Conservation (phyloP, 2,797 vertebrate genomes). For the Florisuga fusca region DNA sequence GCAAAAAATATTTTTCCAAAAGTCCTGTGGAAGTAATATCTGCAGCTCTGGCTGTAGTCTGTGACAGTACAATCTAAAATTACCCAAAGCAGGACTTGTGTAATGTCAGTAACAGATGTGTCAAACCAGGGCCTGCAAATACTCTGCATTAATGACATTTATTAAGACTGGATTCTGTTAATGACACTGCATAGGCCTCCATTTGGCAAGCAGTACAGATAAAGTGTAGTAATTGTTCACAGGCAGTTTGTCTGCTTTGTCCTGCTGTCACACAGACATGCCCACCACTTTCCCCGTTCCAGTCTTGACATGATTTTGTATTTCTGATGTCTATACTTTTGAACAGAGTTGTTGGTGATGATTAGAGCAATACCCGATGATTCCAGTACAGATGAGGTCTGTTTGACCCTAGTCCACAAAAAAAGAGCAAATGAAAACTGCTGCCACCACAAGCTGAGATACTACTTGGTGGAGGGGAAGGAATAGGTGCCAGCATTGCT, state of each 20-base stretch:
- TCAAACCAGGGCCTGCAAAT: background rate
- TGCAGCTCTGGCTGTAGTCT: background rate
- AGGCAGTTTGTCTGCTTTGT: background rate
- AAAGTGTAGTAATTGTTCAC: background rate
- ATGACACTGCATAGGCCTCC: background rate
- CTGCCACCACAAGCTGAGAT: background rate
- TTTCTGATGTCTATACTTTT: background rate
- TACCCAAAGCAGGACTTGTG: background rate
- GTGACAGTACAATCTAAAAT: background rate
- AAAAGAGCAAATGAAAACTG: background rate
- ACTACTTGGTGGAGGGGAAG: background rate
- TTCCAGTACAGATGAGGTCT: background rate
- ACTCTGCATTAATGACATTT: background rate
- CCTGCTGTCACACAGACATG: background rate
- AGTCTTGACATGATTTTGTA: background rate
- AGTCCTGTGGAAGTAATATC: background rate
- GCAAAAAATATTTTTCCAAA: background rate
- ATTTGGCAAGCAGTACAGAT: background rate
- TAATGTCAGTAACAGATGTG: background rate
- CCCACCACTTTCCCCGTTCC: background rate
- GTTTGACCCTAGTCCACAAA: background rate
- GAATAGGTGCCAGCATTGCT: background rate
- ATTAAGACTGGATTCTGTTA: background rate
- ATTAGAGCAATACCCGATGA: background rate
- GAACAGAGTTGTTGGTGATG: background rate